Percentiles rank a stretch among this genome's conserved stretches.
Conservation (phyloP, 2,797 vertebrate genomes). For the Graptemys geographica region DNA sequence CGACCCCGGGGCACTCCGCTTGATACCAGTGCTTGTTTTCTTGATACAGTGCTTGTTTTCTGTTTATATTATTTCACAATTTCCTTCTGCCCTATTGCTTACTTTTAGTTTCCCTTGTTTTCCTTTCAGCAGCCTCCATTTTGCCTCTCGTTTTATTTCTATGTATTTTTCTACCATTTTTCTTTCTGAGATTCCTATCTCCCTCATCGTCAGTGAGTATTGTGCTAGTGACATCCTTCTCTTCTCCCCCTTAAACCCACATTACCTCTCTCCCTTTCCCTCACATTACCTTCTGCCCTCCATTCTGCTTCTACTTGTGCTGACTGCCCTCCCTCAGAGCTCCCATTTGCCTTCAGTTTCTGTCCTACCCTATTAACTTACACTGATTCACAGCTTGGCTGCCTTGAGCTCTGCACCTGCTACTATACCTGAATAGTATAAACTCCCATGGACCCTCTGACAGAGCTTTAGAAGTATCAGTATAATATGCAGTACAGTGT, state of each 20-base stretch:
- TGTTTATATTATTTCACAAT: not conserved
- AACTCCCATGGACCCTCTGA: slow-evolving; percentile 18
- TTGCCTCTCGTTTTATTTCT: not conserved
- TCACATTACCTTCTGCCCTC: accelerated
- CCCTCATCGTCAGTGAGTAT: not conserved
- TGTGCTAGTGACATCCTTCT: not conserved
- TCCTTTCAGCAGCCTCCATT: not conserved
- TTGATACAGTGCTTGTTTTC: not conserved
- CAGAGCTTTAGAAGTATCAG: slow-evolving; percentile 44
- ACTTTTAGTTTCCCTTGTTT: not conserved
- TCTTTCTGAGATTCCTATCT: not conserved
- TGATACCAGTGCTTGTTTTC: too few relatives aligned
- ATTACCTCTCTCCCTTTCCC: not conserved
- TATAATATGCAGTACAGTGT: not conserved
- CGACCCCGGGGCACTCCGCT: too few relatives aligned
- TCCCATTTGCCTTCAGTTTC: not conserved
- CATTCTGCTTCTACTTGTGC: not conserved
- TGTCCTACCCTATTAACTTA: slow-evolving; percentile 5
- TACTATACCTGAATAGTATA: not conserved
- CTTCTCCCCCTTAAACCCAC: not conserved
- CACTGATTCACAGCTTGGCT: not conserved
- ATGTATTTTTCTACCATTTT: not conserved
- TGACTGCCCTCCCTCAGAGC: not conserved
- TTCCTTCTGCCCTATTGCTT: not conserved
- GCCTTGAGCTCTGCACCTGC: slow-evolving; percentile 15